Evolutionary conservation across 2,113 vertebrate genomes (phyloP), one percentile per base, ranked within the genome.

Genomic region (Puffinus mauretanicus): DNA sequence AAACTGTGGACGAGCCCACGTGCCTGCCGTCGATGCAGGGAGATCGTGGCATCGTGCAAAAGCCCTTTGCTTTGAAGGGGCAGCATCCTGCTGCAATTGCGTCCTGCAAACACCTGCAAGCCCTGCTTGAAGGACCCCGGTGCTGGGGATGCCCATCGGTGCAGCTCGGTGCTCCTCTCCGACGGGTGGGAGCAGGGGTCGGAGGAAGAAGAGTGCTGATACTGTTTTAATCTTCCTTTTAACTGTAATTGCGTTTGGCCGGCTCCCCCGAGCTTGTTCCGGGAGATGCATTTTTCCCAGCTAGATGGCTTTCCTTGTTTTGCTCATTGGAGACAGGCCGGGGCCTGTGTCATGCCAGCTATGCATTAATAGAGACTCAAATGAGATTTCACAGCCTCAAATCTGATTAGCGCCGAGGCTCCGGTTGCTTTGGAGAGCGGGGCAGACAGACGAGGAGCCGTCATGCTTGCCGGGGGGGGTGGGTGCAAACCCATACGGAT

Each of bases 341-440:
- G 96, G 95, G 81, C 93, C 71, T 55, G 90, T 80, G 76, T 92
- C 93, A 77, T 97, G 93, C 88, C 96, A 86, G 75, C n/a, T 60
- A 22, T 66, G 96, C 96, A 96, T 98, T 98, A 98, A 97, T 75
- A 93, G 52, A 87, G 32, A 94, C 82, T 83, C 94, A 98, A 98
- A 98, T 98, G 96, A 85, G 96, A 98, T 98, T 98, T 98, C 90
- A 89, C 62, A 95, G 95, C 97, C 81, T 89, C 78, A 81, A 96
- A 98, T 97, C 70, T 86, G 95, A 98, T 98, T 97, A 98, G 85
- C 32, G 16, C 96, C 44, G 32, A 86, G 93, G 91, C 95, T 97
- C 58, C 27, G 9, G 87, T 95, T 86, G 89, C 91, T 80, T 84
- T 13, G 6, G 51, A 78, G 76, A 26, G 30, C 0, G 7, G 32